Evolutionary conservation across 2,888 invertebrate species (phyloP).

Genomic region (Willowsia nigromaculata): DNA sequence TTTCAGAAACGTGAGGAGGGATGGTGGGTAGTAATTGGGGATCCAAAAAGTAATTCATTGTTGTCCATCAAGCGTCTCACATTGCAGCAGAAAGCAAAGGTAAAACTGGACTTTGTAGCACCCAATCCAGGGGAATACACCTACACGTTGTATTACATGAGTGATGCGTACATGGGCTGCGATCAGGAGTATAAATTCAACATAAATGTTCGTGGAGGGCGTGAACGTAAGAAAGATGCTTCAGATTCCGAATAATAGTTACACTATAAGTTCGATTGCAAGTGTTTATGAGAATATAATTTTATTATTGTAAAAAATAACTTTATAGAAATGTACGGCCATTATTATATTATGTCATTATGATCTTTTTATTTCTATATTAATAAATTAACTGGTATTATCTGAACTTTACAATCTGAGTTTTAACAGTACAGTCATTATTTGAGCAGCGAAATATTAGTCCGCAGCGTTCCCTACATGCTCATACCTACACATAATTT

Average conservation of each 20-base stretch:
- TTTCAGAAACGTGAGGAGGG: constrained; percentile 83
- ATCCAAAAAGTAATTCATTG: constrained; percentile 95
- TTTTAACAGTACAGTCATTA: too few species aligned
- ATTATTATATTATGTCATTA: too few species aligned
- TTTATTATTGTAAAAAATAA: neutral
- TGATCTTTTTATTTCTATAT: too few species aligned
- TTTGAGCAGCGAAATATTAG: too few species aligned
- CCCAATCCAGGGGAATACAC: constrained; percentile 92
- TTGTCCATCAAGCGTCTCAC: constrained; percentile 98
- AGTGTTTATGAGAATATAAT: too few species aligned
- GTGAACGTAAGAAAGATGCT: constrained; percentile 68
- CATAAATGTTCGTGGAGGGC: constrained; percentile 86
- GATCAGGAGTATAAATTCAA: constrained; percentile 99
- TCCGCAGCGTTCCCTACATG: too few species aligned
- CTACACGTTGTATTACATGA: constrained; percentile 99
- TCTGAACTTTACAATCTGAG: too few species aligned
- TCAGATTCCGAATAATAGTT: constrained; percentile 65
- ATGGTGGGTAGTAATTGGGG: constrained; percentile 99
- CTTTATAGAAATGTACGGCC: too few species aligned
- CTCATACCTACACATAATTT: too few species aligned
- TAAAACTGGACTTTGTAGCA: constrained; percentile 94
- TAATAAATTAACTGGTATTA: too few species aligned
- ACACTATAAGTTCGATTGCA: too few species aligned
- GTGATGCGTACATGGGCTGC: constrained; percentile 98
- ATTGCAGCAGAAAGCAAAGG: constrained; percentile 94